Percentiles rank a stretch among this genome's conserved stretches.
phyloP scores from a whole-genome alignment of 2,113 vertebrate genomes.

The Nipponia nippon region DNA sequence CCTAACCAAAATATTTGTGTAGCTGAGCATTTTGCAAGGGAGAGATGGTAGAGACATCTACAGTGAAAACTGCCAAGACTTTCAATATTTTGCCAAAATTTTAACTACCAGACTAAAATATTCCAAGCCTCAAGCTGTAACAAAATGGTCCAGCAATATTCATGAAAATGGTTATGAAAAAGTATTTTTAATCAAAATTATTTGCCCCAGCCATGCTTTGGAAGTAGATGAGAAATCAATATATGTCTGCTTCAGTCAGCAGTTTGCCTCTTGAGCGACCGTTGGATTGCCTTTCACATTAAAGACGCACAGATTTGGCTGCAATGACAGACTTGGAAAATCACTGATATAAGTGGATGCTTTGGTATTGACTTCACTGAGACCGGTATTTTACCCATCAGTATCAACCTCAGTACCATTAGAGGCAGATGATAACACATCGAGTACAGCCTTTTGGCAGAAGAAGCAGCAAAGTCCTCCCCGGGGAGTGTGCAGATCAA shows the following conservation, averaged over 20 bases:
- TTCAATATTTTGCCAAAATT: slow-evolving; percentile 39
- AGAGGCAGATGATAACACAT: not conserved
- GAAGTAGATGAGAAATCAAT: not conserved
- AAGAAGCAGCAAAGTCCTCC: not conserved
- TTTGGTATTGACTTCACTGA: not conserved
- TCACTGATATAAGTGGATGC: not conserved
- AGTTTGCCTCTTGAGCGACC: not conserved
- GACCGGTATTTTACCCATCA: not conserved
- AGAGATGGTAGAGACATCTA: slow-evolving; percentile 37
- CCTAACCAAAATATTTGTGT: slow-evolving; percentile 12
- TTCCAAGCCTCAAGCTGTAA: not conserved
- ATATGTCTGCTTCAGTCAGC: not conserved
- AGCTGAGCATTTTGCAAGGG: not conserved
- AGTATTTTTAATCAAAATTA: not conserved
- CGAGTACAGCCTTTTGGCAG: not conserved
- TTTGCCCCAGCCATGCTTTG: not conserved
- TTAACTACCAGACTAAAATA: slow-evolving; percentile 33
- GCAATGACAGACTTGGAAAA: not conserved
- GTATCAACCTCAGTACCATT: not conserved
- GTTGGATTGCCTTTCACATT: not conserved
- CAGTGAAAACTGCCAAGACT: not conserved
- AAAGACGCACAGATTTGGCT: not conserved
- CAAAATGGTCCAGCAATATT: not conserved
- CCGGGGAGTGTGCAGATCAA: not conserved
- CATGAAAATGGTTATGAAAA: not conserved